Conservation (phyloP, 2,113 vertebrate species). For the Trematocara nigrifrons region DNA sequence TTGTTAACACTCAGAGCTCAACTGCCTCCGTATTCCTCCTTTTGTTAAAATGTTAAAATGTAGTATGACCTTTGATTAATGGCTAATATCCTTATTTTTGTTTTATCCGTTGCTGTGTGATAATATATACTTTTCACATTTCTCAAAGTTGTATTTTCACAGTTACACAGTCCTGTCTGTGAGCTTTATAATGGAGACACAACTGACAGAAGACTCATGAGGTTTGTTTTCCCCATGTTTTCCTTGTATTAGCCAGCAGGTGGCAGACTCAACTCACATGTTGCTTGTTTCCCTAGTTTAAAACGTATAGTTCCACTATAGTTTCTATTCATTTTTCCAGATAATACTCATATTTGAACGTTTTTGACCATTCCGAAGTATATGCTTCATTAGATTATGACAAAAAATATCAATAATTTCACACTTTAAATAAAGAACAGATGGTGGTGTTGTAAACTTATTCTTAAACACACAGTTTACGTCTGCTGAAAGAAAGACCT, state of each 20-base stretch:
- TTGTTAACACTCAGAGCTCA: neutral
- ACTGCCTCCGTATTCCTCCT: neutral
- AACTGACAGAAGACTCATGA: neutral
- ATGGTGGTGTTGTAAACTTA: neutral
- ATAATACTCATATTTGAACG: neutral
- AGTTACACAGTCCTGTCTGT: neutral
- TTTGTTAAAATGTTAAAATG: neutral
- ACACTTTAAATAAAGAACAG: neutral
- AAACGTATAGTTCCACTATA: accelerated
- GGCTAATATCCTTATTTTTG: neutral
- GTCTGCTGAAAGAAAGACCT: neutral
- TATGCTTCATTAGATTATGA: neutral
- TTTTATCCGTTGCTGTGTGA: neutral
- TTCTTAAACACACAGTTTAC: neutral
- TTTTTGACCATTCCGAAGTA: neutral
- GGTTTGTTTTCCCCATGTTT: neutral
- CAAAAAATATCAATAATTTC: neutral
- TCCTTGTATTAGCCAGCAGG: constrained; percentile 35
- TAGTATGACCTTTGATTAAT: neutral
- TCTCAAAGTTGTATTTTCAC: neutral
- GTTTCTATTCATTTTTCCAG: accelerated
- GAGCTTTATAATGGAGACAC: neutral
- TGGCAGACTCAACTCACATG: constrained; percentile 26
- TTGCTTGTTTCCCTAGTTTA: neutral
- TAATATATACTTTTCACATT: neutral